Conservation (phyloP, 2,888 invertebrate genomes). For the Tolmerus cingulatus region DNA sequence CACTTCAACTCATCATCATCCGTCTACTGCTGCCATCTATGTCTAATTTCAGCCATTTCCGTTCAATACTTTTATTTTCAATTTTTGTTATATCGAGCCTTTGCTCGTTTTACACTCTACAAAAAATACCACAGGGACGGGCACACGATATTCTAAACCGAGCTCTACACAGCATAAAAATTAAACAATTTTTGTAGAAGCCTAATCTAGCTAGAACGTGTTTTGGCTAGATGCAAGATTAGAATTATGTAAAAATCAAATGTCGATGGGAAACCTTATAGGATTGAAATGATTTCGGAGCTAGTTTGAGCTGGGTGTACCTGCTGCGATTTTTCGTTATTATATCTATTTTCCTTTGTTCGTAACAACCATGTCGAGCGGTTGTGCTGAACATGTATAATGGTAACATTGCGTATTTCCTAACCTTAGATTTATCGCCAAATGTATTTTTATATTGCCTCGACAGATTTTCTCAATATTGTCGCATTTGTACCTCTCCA, state of each 20-base stretch:
- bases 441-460: neutral
- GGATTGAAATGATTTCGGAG: conserved; percentile 25
- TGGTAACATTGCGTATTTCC: neutral
- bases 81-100: neutral
- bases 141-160: conserved; percentile 5
- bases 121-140: conserved; percentile 10
- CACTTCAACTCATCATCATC: neutral
- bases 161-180: conserved; percentile 6
- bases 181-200: neutral
- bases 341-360: neutral
- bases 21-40: neutral
- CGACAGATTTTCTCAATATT: neutral
- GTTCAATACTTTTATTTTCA: neutral
- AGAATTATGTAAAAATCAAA: conserved; percentile 21
- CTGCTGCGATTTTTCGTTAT: conserved; percentile 15
- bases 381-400: neutral
- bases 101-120: neutral
- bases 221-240: conserved; percentile 2
- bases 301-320: conserved; percentile 48
- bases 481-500: neutral
- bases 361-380: neutral
- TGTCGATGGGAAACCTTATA: neutral
- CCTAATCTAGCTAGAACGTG: conserved; percentile 2
- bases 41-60: conserved; percentile 10
- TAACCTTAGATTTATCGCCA: neutral